Evolutionary conservation across 2,888 invertebrate genomes (phyloP).

Genomic region (Colostygia pectinataria): DNA sequence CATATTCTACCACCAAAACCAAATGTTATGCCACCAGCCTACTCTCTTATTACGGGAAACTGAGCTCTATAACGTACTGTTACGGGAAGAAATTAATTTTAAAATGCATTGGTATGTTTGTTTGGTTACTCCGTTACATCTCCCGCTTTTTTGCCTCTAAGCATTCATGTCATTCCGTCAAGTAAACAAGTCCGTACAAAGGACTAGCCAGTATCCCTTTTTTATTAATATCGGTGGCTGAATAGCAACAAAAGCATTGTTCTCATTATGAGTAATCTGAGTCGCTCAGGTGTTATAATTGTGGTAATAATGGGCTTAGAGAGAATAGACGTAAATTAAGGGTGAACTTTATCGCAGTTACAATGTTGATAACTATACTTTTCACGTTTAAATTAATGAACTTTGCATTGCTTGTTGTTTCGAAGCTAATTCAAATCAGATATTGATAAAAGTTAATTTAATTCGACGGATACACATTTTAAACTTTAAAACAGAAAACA

Average conservation of each 20-base stretch:
- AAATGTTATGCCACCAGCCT: conserved; percentile 17
- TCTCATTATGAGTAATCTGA: conserved; percentile 73
- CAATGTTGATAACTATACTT: too few relatives aligned
- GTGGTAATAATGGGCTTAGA: conserved; percentile 64
- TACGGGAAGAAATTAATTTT: conserved; percentile 38
- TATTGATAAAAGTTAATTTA: too few relatives aligned
- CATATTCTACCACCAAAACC: conserved; percentile 51
- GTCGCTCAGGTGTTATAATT: conserved; percentile 76
- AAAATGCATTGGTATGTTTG: conserved; percentile 41
- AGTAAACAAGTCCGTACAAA: conserved; percentile 77
- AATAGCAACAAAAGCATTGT: conserved; percentile 72
- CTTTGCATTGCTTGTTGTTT: too few relatives aligned
- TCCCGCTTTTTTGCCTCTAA: conserved; percentile 67
- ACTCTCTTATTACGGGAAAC: conserved; percentile 36
- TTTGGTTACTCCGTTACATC: conserved; percentile 49
- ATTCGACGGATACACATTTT: too few relatives aligned
- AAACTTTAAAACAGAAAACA: too few relatives aligned
- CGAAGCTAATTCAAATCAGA: too few relatives aligned
- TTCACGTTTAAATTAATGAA: too few relatives aligned
- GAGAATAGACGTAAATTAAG: conserved; percentile 50
- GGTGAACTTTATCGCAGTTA: too few relatives aligned
- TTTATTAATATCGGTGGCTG: conserved; percentile 73
- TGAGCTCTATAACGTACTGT: conserved; percentile 36
- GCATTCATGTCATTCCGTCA: conserved; percentile 71
- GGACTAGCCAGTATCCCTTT: conserved; percentile 68